Evolutionary conservation across 2,113 vertebrate genomes (phyloP).

Genomic region (Axis porcinus): DNA sequence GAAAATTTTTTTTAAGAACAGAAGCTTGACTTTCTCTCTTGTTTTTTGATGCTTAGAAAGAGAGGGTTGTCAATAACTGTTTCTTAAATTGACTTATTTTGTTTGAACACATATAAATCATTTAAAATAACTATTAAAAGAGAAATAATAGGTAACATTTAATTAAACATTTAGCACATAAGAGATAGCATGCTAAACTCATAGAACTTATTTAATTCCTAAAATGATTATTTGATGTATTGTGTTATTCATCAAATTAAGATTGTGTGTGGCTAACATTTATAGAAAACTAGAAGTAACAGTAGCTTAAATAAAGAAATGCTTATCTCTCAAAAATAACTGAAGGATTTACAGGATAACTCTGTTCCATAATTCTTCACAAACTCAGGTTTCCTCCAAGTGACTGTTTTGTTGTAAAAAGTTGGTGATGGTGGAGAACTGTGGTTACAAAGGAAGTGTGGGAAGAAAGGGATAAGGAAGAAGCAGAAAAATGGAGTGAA

Average conservation of each 20-base stretch:
- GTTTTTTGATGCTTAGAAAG: background rate
- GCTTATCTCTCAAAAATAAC: background rate
- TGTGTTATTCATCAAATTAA: background rate
- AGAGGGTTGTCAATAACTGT: background rate
- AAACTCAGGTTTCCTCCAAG: background rate
- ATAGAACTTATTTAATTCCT: background rate
- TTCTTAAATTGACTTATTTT: background rate
- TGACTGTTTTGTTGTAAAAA: background rate
- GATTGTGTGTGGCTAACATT: background rate
- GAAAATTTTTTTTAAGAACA: background rate
- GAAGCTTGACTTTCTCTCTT: background rate
- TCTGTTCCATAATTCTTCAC: background rate
- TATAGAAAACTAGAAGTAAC: background rate
- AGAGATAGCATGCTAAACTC: background rate
- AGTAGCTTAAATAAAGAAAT: background rate
- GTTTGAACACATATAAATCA: background rate
- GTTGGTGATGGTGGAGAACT: accelerated
- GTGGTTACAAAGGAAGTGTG: background rate
- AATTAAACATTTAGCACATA: background rate
- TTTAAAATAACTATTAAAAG: background rate
- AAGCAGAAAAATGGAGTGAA: background rate
- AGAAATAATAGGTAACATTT: background rate
- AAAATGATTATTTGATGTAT: background rate
- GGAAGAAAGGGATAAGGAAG: background rate
- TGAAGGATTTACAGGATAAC: background rate